A percentile compares a stretch with the other conserved stretches of the same genome.
phyloP scores from a whole-genome alignment of 2,113 vertebrate genomes.

The Sander lucioperca region DNA sequence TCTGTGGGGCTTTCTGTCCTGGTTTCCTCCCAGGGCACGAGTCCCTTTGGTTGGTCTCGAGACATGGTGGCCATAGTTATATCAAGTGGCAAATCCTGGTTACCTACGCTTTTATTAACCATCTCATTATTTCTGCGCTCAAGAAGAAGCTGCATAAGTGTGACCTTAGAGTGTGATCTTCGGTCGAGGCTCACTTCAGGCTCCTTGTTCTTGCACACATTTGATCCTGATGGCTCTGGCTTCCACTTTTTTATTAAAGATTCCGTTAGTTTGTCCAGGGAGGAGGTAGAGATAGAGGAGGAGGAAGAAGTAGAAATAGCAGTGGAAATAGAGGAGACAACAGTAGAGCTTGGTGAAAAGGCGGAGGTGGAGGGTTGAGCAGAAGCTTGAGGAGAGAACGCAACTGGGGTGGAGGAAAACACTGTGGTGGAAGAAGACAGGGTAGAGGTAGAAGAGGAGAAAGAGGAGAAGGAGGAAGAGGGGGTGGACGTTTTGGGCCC shows the following conservation, averaged over 20 bases:
- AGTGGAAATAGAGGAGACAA: slow-evolving; percentile 58
- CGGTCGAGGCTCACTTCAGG: slow-evolving; percentile 87
- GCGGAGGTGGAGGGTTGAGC: slow-evolving; percentile 53
- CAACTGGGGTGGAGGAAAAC: slow-evolving; percentile 64
- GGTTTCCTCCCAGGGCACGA: slow-evolving; percentile 81
- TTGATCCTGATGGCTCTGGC: slow-evolving; percentile 87
- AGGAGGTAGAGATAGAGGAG: slow-evolving; percentile 82
- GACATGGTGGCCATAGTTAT: slow-evolving; percentile 86
- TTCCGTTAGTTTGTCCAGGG: slow-evolving; percentile 93
- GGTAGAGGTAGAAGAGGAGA: slow-evolving; percentile 74
- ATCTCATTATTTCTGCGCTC: slow-evolving; percentile 93
- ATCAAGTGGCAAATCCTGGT: slow-evolving; percentile 85
- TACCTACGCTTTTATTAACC: slow-evolving; percentile 81
- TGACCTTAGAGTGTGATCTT: slow-evolving; percentile 94
- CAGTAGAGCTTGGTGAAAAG: slow-evolving; percentile 79
- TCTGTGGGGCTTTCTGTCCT: slow-evolving; percentile 86
- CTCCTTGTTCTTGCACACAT: slow-evolving; percentile 85
- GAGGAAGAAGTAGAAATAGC: slow-evolving; percentile 68
- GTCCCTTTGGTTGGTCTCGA: slow-evolving; percentile 84
- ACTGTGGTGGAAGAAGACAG: slow-evolving; percentile 66
- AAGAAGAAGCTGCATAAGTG: slow-evolving; percentile 94
- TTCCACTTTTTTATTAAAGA: slow-evolving; percentile 95
- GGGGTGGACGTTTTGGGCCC: slow-evolving; percentile 62
- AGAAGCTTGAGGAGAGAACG: slow-evolving; percentile 79
- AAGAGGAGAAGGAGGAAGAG: slow-evolving; percentile 59